These are phyloP conservation scores for Lepidocolaptes lacrymiger DNA, from an alignment of 2,797 vertebrate species.

Conservation along the genomic window DNA sequence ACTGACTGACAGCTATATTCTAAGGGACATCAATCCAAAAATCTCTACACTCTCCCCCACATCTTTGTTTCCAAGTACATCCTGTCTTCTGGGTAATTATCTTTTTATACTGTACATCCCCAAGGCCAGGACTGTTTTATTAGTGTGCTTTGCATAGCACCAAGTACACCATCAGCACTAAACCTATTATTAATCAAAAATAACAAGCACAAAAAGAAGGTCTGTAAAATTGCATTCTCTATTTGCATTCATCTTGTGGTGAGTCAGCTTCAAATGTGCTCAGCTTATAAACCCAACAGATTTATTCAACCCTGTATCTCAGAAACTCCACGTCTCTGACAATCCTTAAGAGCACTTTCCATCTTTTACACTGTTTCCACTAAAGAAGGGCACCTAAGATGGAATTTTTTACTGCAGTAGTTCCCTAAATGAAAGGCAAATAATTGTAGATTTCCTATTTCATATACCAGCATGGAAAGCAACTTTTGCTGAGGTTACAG, in stretches of 20 bases:
- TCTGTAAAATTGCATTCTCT: constrained; percentile 46
- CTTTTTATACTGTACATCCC: constrained; percentile 12
- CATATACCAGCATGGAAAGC: background rate
- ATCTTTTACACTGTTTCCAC: background rate
- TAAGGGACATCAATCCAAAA: constrained; percentile 1
- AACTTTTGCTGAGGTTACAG: background rate
- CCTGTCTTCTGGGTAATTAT: constrained; percentile 20
- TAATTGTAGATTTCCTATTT: background rate
- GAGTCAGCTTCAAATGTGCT: constrained; percentile 55
- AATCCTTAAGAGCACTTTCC: background rate
- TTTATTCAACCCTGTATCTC: constrained; percentile 3
- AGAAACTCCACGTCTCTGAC: background rate
- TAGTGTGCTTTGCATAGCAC: background rate
- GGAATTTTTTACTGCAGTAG: background rate
- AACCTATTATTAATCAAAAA: constrained; percentile 52
- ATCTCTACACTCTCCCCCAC: background rate
- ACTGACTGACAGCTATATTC: constrained; percentile 19
- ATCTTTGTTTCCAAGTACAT: constrained; percentile 28
- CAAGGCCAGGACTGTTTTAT: constrained; percentile 11
- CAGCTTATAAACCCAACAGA: constrained; percentile 43
- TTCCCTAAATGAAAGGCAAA: background rate
- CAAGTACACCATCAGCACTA: constrained; percentile 14
- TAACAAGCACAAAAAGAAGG: constrained; percentile 27
- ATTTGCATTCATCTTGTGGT: constrained; percentile 36
- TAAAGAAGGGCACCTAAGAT: background rate